Evolutionary conservation across 2,888 invertebrate genomes (phyloP), one percentile per base, ranked within the genome.

Genomic region (Drosophila anceps): DNA sequence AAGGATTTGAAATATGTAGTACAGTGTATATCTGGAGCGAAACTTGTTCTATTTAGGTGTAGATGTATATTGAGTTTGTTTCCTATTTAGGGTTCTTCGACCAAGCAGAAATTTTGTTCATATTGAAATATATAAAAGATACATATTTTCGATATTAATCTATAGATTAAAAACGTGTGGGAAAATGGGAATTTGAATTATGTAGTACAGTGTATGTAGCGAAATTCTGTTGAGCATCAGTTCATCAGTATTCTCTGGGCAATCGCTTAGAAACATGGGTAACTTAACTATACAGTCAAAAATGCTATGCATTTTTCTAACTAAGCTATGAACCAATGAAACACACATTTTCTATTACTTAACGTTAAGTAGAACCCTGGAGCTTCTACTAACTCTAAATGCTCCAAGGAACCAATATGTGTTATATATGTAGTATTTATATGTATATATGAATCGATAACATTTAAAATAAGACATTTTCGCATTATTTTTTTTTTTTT

Each of bases 331-430:
- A 43, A 24, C 35, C 24, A 62, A 57, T 20, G 44, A 53, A 35
- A 55, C 18, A 48, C 33, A 33, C n/a, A 48, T 29, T 48, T 48
- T 29, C 48, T 24, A 50, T 50, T 37, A 44, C 35, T 20, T 29
- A 35, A 29, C 12, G 20, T 54, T 13, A 46, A 27, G 1, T 27
- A n/a, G 44, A 35, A 10, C 13, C 44, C 13, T 44, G 13, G 39
- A 66, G 67, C 44, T 37, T 37, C 50, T n/a, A 67, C 9, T 62
- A 62, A 41, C 33, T 62, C 39, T 46, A n/a, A 66, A 57, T 57
- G 20, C 35, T 68, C 60, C 18, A 50, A 61, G 18, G 9, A 9
- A 50, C 43, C 60, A 46, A 57, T 31, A 35, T 31, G n/a, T 31
- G 35, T 31, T 13, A 51, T 29, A 15, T 29, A 13, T 39, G 27